Conservation (phyloP, 2,888 invertebrate species). For the Drosophila demipolita region DNA sequence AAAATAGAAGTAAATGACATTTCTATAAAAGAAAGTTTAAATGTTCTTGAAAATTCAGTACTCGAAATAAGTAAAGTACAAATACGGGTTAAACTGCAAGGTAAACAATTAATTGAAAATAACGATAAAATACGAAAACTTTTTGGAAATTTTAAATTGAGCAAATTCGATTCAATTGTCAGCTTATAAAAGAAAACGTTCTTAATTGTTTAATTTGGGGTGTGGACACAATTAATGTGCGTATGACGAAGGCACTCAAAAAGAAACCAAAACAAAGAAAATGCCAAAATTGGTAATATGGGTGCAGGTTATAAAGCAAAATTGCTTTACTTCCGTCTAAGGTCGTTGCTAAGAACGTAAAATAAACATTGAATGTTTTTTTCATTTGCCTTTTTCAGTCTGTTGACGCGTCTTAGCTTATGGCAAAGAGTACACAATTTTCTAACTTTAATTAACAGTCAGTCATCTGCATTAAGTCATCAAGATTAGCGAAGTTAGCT, state of each 20-base stretch:
- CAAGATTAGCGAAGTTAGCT: conserved; percentile 7
- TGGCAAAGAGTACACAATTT: conserved; percentile 4
- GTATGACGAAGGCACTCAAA: background rate
- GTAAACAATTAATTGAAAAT: background rate
- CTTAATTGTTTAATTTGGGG: conserved; percentile 8
- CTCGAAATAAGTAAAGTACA: background rate
- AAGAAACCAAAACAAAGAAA: conserved; percentile 13
- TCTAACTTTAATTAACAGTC: conserved; percentile 26
- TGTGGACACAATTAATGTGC: conserved; percentile 4
- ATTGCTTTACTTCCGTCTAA: conserved; percentile 32
- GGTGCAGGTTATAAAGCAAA: conserved; percentile 29
- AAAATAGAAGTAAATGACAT: background rate
- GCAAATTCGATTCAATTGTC: background rate
- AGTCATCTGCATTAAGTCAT: conserved; percentile 2
- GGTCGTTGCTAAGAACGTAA: conserved; percentile 33
- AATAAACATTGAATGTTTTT: conserved; percentile 47
- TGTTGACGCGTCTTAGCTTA: conserved; percentile 11
- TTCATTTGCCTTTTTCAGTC: conserved; percentile 1
- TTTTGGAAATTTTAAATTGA: background rate
- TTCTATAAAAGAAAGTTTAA: background rate
- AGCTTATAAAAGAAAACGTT: background rate
- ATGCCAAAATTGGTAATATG: conserved; percentile 10
- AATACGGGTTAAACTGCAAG: background rate
- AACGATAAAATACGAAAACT: background rate
- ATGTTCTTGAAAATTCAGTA: background rate